Conservation (phyloP, 2,797 vertebrate species). For the Pipistrellus pygmaeus region DNA sequence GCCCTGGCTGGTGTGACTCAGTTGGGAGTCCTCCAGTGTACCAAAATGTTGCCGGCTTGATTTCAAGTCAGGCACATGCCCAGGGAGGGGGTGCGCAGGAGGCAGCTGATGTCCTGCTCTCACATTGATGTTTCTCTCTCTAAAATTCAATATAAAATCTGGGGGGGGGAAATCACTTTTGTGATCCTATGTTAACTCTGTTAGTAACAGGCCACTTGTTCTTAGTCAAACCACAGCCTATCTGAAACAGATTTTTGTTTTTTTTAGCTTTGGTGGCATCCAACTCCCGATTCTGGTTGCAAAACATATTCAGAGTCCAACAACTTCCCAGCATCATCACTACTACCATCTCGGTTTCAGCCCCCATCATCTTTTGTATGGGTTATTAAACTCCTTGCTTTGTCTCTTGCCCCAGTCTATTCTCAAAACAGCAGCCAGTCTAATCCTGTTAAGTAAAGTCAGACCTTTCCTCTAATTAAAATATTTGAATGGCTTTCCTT, state of each 20-base stretch:
- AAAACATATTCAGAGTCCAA: background rate
- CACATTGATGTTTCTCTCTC: too few species aligned
- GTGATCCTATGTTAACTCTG: background rate
- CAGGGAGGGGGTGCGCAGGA: too few species aligned
- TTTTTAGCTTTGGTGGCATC: background rate
- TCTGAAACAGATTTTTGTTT: background rate
- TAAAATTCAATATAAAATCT: too few species aligned
- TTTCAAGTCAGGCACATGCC: too few species aligned
- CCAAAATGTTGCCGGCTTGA: too few species aligned
- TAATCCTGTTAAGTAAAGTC: background rate
- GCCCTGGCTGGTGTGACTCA: too few species aligned
- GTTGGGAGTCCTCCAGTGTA: too few species aligned
- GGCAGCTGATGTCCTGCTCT: too few species aligned
- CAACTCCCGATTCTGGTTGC: background rate
- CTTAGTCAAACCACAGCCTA: background rate
- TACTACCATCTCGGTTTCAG: background rate
- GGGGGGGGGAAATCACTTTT: background rate
- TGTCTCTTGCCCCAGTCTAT: background rate
- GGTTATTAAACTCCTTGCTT: conserved; percentile 2
- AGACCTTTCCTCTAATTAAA: background rate
- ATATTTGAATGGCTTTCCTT: background rate
- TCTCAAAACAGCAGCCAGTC: background rate
- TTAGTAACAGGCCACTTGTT: background rate
- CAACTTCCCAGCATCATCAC: background rate
- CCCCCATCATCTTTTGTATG: background rate